These are phyloP conservation scores for Aegypius monachus DNA, from an alignment of 2,113 vertebrate genomes.

Conservation along the genomic window DNA sequence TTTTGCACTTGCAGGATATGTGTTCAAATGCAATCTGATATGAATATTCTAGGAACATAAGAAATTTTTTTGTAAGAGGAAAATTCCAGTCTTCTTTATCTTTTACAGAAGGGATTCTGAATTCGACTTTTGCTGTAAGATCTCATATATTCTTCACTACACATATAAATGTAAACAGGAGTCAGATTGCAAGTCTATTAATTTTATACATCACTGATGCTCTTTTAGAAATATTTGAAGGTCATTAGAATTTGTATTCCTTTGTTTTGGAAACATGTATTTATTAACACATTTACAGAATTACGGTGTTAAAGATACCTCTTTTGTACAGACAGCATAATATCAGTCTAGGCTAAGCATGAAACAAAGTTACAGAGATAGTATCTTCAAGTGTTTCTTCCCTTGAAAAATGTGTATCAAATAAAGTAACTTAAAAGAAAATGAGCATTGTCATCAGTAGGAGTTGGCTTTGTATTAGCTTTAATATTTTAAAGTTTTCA, in stretches of 20 bases:
- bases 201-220: background rate
- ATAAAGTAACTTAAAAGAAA: background rate
- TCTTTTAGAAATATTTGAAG: background rate
- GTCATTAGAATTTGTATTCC: background rate
- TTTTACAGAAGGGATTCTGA: background rate
- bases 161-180: background rate
- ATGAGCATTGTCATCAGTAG: background rate
- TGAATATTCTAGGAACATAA: background rate
- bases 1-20: background rate
- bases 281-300: background rate
- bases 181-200: background rate
- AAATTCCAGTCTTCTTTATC: background rate
- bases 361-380: background rate
- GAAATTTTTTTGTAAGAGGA: background rate
- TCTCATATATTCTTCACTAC: background rate
- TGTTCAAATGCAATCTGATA: background rate
- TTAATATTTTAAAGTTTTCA: background rate
- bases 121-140: background rate
- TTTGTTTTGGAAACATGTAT: background rate
- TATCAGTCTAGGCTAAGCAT: background rate
- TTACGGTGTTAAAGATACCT: background rate
- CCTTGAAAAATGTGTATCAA: background rate
- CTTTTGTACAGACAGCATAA: background rate
- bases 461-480: background rate
- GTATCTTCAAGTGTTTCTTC: background rate